A percentile compares a stretch with the other conserved stretches of the same genome.
These are phyloP conservation scores for Cheilosia vulpina DNA, from an alignment of 2,888 invertebrate species.

Conservation along the genomic window DNA sequence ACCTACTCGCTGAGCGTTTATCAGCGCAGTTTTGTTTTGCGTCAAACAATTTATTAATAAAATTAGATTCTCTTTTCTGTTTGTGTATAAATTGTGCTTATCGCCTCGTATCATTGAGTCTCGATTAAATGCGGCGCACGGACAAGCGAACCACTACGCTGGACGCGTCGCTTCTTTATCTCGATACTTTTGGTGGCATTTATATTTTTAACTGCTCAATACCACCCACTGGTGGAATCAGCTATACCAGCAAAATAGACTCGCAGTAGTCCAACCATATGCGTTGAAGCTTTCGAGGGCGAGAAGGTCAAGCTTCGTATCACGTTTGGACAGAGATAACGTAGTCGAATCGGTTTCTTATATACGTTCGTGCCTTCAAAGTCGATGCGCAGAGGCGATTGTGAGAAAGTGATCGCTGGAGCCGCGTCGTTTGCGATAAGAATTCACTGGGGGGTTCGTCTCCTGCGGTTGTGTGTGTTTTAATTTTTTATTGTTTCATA, in stretches of 20 bases:
- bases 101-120: not conserved
- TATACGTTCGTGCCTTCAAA: conserved; percentile 32
- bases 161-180: conserved; percentile 7
- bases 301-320: conserved; percentile 68
- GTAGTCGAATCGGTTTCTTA: not conserved
- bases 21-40: conserved; percentile 56
- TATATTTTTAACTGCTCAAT: conserved; percentile 38
- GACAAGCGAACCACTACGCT: not conserved
- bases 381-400: conserved; percentile 31
- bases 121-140: not conserved
- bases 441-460: conserved; percentile 60
- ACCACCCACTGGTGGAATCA: conserved; percentile 60
- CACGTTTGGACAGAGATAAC: conserved; percentile 47
- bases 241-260: not conserved
- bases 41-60: conserved; percentile 59
- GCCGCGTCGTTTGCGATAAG: conserved; percentile 52
- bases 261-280: conserved; percentile 22
- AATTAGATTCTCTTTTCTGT: not conserved
- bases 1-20: conserved; percentile 15
- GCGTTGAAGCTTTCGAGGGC: conserved; percentile 48
- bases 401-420: conserved; percentile 44
- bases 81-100: not conserved
- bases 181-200: not conserved
- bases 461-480: conserved; percentile 18
- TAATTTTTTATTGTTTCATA: conserved; percentile 2